Percentiles rank a stretch among this genome's conserved stretches.
These are phyloP conservation scores for Trypoxylon attenuatum DNA, from an alignment of 2,888 invertebrate genomes.

Conservation along the genomic window DNA sequence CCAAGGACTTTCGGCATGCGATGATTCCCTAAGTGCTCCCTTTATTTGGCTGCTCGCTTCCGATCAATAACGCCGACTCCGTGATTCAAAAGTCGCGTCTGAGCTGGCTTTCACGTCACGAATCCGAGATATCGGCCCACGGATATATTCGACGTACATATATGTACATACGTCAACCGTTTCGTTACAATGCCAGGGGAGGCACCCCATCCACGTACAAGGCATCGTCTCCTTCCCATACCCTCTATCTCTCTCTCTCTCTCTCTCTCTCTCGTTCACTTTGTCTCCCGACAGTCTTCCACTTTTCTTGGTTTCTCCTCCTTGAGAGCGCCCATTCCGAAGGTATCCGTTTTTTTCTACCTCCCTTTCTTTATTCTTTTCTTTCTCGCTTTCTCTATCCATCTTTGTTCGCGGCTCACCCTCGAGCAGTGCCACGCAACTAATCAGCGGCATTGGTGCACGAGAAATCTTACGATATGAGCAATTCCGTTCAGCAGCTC, in stretches of 20 bases:
- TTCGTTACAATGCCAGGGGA: no score
- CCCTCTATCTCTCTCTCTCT: no score
- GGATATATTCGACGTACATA: no score
- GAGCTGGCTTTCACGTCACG: background rate
- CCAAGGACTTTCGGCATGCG: conserved; percentile 28
- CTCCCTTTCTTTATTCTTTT: conserved; percentile 9
- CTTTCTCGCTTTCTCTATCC: conserved; percentile 25
- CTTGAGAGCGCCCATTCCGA: background rate
- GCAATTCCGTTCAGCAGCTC: conserved; percentile 35
- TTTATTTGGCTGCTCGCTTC: conserved; percentile 22
- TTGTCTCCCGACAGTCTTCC: conserved; percentile 7
- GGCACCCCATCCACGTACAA: no score
- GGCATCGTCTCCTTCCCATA: conserved; percentile 3
- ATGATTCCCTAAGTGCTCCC: conserved; percentile 32
- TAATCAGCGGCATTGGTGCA: conserved; percentile 52
- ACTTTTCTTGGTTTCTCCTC: conserved; percentile 15
- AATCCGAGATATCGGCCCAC: background rate
- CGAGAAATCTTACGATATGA: conserved; percentile 52
- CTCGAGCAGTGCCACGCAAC: conserved; percentile 32
- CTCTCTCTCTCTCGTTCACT: no score
- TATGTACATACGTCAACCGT: background rate
- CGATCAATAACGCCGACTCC: conserved; percentile 32
- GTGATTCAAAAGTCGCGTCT: conserved; percentile 27
- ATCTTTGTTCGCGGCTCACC: conserved; percentile 2
- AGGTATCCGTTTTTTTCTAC: conserved; percentile 7